phyloP scores from a whole-genome alignment of 2,113 vertebrate species.

The Nettapus auritus region DNA sequence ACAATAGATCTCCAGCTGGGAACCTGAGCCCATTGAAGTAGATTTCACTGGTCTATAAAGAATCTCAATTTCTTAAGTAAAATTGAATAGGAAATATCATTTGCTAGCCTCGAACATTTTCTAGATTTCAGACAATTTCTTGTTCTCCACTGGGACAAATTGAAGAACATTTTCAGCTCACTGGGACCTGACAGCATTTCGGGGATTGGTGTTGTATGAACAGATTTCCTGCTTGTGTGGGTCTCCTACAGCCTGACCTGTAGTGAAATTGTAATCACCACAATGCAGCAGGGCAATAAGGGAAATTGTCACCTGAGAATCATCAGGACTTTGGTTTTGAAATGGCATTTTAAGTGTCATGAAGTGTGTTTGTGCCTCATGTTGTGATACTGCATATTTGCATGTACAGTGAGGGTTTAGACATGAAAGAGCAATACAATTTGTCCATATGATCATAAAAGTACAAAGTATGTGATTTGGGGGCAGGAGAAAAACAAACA shows the following conservation, averaged over 20 bases:
- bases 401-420: not conserved
- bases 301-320: not conserved
- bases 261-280: not conserved
- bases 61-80: not conserved
- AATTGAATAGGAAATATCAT: not conserved
- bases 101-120: not conserved
- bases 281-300: not conserved
- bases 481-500: not conserved
- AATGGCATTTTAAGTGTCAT: not conserved
- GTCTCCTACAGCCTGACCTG: not conserved
- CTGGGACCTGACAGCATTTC: not conserved
- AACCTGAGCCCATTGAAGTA: not conserved
- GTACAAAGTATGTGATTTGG: not conserved
- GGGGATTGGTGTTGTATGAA: not conserved
- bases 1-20: not conserved
- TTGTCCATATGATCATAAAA: not conserved
- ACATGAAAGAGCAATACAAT: not conserved
- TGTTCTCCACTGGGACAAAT: not conserved
- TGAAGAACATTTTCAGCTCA: not conserved
- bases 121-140: not conserved
- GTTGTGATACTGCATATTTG: constrained; percentile 6
- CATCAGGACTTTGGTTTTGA: not conserved
- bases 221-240: not conserved
- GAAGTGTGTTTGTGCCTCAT: not conserved
- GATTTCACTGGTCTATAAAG: not conserved